Conservation (phyloP, 2,888 invertebrate species). For the Schizaphis graminum region DNA sequence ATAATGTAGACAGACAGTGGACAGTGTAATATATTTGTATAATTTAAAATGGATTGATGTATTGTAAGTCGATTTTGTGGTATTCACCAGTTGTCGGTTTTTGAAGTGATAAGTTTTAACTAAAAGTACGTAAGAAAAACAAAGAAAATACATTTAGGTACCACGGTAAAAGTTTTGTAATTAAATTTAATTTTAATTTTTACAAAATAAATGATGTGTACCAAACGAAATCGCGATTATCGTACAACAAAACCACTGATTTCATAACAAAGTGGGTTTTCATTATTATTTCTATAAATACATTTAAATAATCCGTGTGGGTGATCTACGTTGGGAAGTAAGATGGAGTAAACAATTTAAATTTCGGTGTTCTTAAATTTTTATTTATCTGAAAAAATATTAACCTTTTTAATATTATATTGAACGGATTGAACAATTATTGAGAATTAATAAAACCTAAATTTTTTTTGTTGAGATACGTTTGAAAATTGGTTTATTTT, state of each 20-base stretch:
- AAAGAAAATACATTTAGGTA: neutral
- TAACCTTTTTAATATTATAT: neutral
- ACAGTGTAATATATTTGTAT: neutral
- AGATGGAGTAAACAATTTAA: neutral
- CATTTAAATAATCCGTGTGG: neutral
- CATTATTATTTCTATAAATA: neutral
- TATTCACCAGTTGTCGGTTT: neutral
- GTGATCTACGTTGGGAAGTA: neutral
- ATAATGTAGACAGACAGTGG: neutral
- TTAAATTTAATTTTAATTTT: conserved; percentile 9
- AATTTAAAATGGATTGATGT: neutral
- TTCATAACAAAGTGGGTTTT: conserved; percentile 1
- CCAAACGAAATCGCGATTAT: neutral
- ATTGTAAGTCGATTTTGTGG: neutral
- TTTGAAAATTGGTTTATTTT: neutral
- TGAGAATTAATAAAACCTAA: neutral
- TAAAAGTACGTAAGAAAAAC: neutral
- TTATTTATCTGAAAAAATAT: neutral
- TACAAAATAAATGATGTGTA: neutral
- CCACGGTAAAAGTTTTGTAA: neutral
- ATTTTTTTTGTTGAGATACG: neutral
- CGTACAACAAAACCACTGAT: neutral
- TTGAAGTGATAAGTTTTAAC: neutral
- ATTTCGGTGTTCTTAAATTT: neutral
- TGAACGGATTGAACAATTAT: neutral